phyloP scores from a whole-genome alignment of 2,797 vertebrate species.

The Hoplostethus atlanticus region DNA sequence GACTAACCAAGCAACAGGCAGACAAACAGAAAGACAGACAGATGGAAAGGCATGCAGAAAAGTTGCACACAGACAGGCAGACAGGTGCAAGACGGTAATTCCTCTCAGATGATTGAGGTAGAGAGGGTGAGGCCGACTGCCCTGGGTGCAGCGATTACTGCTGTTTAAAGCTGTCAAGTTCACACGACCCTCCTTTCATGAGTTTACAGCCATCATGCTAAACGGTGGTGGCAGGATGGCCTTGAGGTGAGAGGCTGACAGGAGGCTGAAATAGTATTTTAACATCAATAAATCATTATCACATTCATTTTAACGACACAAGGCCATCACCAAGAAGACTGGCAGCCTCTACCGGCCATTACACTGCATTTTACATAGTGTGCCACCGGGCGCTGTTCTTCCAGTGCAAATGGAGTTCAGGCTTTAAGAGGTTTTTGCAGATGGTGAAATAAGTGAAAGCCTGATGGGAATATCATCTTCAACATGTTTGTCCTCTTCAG shows the following conservation, averaged over 20 bases:
- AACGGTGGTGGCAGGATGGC: not conserved
- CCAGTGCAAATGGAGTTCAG: too few species aligned
- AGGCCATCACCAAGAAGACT: too few species aligned
- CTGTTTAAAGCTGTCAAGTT: slow-evolving; percentile 38
- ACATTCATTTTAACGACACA: too few species aligned
- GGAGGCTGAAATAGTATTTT: not conserved
- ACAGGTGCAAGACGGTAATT: slow-evolving; percentile 23
- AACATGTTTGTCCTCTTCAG: too few species aligned
- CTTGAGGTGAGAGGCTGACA: slow-evolving; percentile 6
- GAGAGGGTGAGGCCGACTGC: slow-evolving; percentile 29
- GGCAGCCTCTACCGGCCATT: too few species aligned
- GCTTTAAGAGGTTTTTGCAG: too few species aligned
- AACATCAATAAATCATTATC: too few species aligned
- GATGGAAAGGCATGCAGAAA: not conserved
- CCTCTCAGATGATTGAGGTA: slow-evolving; percentile 25
- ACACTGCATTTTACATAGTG: too few species aligned
- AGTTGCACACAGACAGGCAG: slow-evolving; percentile 5
- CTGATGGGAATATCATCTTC: too few species aligned
- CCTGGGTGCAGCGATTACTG: slow-evolving; percentile 38
- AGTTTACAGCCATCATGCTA: slow-evolving; percentile 11
- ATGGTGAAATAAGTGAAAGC: too few species aligned
- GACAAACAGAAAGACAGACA: not conserved
- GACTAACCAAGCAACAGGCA: not conserved
- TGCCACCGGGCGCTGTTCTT: too few species aligned
- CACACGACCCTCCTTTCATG: slow-evolving; percentile 17